phyloP scores from a whole-genome alignment of 2,888 invertebrate genomes.

The Drosophila limbata region DNA sequence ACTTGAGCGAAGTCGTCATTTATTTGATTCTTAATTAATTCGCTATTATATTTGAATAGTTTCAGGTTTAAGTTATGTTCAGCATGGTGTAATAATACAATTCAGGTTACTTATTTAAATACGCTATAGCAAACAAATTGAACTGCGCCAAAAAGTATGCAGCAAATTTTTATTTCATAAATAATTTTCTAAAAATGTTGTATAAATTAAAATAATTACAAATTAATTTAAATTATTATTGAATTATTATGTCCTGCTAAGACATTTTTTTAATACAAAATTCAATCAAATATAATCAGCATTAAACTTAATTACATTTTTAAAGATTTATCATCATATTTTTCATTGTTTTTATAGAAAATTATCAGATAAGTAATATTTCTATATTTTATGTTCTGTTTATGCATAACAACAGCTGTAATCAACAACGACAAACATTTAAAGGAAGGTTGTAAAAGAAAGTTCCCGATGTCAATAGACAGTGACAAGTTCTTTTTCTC shows the following conservation, averaged over 20 bases:
- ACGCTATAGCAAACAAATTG: neutral
- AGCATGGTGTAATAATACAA: neutral
- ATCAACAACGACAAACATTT: constrained; percentile 28
- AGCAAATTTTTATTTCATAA: neutral
- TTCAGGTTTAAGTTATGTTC: neutral
- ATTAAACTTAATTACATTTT: too few species aligned
- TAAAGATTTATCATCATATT: too few species aligned
- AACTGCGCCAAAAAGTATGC: neutral
- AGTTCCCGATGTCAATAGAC: constrained; percentile 25
- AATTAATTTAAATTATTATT: too few species aligned
- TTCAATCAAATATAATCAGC: too few species aligned
- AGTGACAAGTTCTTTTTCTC: constrained; percentile 21
- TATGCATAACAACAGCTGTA: constrained; percentile 28
- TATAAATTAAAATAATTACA: too few species aligned
- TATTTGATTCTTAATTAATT: constrained; percentile 8
- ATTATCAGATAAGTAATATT: too few species aligned
- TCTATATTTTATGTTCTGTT: too few species aligned
- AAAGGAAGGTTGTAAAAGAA: neutral
- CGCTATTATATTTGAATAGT: neutral
- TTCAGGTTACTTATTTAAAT: neutral
- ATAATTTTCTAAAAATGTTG: too few species aligned
- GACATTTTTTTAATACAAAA: too few species aligned
- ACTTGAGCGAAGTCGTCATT: neutral
- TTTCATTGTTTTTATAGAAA: too few species aligned
- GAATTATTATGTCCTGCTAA: too few species aligned